Conservation (phyloP, 2,113 vertebrate species). For the Mastomys natalensis region DNA sequence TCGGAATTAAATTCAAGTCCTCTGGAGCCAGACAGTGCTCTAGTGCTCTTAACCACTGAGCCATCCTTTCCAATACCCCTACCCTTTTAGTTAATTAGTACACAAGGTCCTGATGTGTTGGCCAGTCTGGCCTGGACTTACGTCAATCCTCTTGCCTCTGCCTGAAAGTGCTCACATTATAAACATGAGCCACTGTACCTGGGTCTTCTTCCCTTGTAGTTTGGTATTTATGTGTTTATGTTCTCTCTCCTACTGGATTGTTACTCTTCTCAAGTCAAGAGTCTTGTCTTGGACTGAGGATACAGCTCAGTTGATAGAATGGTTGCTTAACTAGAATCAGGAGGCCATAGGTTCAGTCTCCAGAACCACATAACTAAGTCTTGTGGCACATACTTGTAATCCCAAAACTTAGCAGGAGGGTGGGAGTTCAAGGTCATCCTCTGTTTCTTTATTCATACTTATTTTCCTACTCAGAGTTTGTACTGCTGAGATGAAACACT, state of each 20-base stretch:
- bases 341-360: not conserved
- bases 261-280: slow-evolving; percentile 19
- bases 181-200: not conserved
- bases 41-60: not conserved
- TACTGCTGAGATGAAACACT: not conserved
- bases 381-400: not conserved
- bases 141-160: not conserved
- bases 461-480: not conserved
- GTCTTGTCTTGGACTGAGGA: not conserved
- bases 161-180: not conserved
- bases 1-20: not conserved
- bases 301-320: not conserved
- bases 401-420: not conserved
- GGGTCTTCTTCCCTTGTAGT: not conserved
- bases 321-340: not conserved
- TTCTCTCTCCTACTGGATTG: not conserved
- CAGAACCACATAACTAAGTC: not conserved
- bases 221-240: slow-evolving; percentile 14
- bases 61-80: not conserved
- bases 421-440: not conserved
- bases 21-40: not conserved
- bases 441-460: not conserved
- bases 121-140: not conserved
- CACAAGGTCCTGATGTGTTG: not conserved
- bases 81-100: not conserved